Base-by-base conservation (phyloP, 2,888 invertebrate genomes). In the Lycocerus yunnanus region DNA sequence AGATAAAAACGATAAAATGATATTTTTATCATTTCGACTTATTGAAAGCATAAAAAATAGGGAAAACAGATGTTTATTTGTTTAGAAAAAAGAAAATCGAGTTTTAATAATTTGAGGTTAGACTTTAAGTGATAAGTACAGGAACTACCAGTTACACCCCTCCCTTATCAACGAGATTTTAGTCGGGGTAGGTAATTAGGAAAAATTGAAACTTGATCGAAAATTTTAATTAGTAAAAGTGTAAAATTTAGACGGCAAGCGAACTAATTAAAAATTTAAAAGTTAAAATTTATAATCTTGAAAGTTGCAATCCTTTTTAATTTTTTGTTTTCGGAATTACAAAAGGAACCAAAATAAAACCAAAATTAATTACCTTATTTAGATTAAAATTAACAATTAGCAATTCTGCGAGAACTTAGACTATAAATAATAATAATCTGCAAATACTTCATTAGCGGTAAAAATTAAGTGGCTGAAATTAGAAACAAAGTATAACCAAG, bases 401-500 rank as follows among this genome's bases (percentile, higher is more conserved):
- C 78, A 72, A 79, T 82, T 80, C 80, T 76, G 79, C 77, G 82
- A 82, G 82, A 83, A 82, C 80, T 80, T 79, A 83, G 80, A 82
- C 79, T 79, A 85, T 85, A 85, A 85, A 85, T 85, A 85, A 84
- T 84, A 85, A 84, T 85, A 84, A 85, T 85, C 85, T 84, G 80
- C 82, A 81, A 81, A 80, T 82, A 82, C 80, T 84, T 84, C 84
- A 83, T 84, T 84, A 84, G 84, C 82, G 84, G 83, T 81, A 82
- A 83, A 83, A 85, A 85, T 84, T 84, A 85, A 85, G 84, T 83
- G 83, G 81, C 80, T 81, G 80, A 82, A 84, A 84, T 85, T 84
- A 82, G 84, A 83, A 84, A 83, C 84, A 82, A 81, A 82, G 82
- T 82, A 82, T 83, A 84, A 84, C 84, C 84, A 80, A 79, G 84